A percentile compares a stretch with the other conserved stretches of the same genome.
phyloP scores from a whole-genome alignment of 2,113 vertebrate genomes.

The Gorsachius goisagi region DNA sequence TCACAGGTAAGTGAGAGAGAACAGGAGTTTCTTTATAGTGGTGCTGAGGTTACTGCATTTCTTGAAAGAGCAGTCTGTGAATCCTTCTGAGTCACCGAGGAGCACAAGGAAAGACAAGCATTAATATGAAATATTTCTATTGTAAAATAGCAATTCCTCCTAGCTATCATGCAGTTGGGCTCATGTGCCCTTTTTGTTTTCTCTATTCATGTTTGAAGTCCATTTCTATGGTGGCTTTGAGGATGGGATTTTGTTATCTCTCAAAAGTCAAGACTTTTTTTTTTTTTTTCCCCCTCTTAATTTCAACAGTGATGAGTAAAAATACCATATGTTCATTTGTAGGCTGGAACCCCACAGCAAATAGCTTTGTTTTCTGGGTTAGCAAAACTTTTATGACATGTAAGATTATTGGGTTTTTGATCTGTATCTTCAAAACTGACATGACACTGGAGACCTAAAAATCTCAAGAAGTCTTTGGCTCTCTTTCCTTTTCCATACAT shows the following conservation, averaged over 20 bases:
- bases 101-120: neutral
- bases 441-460: neutral
- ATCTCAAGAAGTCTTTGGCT: neutral
- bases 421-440: neutral
- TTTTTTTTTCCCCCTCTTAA: neutral
- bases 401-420: neutral
- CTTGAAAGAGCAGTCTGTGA: neutral
- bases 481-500: neutral
- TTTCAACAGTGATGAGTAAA: neutral
- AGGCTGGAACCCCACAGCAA: neutral
- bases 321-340: neutral
- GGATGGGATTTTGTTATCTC: neutral
- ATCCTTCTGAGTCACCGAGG: neutral
- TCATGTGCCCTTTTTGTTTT: neutral
- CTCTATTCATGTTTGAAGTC: neutral
- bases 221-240: neutral
- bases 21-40: neutral
- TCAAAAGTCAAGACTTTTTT: neutral
- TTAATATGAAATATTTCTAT: neutral
- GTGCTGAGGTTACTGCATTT: neutral
- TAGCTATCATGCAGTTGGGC: fast-evolving
- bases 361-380: neutral
- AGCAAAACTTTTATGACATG: neutral
- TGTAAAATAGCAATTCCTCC: neutral
- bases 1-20: neutral